Evolutionary conservation across 2,113 vertebrate species (phyloP), one percentile per base, ranked within the genome.

Genomic region (Gorsachius goisagi): DNA sequence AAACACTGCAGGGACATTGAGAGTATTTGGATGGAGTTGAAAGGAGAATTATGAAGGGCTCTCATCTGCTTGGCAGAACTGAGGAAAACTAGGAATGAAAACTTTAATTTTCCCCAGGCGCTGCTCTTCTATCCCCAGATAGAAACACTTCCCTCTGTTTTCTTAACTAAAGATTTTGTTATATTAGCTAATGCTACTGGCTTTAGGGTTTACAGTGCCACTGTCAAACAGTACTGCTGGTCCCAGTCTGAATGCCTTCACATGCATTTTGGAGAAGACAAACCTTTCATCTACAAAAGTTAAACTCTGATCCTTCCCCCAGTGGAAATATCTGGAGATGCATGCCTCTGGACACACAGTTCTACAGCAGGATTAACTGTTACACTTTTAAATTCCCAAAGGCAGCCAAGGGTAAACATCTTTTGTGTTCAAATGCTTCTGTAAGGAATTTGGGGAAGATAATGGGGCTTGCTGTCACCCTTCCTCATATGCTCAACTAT

Each of bases 1-100:
- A 94, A 84, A 93, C 21, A 50, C n/a, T 83, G 76, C 56, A 90
- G 74, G 79, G 87, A 56, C 23, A 53, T 2, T 80, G 55, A 87
- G 74, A 93, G 84, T 92, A 93, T 93, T 63, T 94, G 81, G 80
- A 93, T 92, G 94, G 68, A 89, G 28, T 14, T 95, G 88, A 91
- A 95, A 94, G 80, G 59, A 96, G 60, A 96, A 95, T 93, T 96
- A 90, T 59, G 71, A 95, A 87, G 35, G 73, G 71, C 49, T 96
- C 78, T 91, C 50, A 80, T 68, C 62, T 90, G 17, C 50, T 87
- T 92, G 68, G 33, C 58, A 85, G 66, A 45, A 73, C 12, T 75
- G 64, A 92, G 90, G 79, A 75, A 86, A 90, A 89, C 21, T 26
- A 37, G 21, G 26, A 45, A 39, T 13, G 26, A 32, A 78, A 73